phyloP scores from a whole-genome alignment of 2,888 invertebrate species.

The Andrena chrysosceles region DNA sequence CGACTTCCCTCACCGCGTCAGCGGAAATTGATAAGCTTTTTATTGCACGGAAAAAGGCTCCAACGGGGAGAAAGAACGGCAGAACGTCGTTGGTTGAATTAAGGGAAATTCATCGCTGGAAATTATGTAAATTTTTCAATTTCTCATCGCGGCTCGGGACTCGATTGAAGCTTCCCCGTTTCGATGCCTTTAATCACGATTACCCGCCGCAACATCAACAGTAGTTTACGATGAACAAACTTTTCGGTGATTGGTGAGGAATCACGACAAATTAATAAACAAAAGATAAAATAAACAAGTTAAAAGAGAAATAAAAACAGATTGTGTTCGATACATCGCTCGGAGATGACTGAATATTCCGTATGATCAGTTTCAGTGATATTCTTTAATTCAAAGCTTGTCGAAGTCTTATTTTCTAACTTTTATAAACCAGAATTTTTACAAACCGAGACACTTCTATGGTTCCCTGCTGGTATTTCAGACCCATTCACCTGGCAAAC shows the following conservation, averaged over 20 bases:
- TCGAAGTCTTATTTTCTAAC: too few species aligned
- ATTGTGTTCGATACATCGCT: too few species aligned
- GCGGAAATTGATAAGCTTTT: slow-evolving; percentile 58
- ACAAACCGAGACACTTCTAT: too few species aligned
- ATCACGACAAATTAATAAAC: too few species aligned
- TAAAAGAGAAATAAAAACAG: too few species aligned
- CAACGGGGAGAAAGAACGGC: slow-evolving; percentile 4
- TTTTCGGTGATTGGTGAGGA: neutral
- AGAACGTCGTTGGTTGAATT: slow-evolving; percentile 37
- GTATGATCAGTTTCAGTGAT: too few species aligned
- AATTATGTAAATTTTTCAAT: slow-evolving; percentile 55
- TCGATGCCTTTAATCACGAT: slow-evolving; percentile 28
- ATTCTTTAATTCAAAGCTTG: too few species aligned
- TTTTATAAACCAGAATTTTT: too few species aligned
- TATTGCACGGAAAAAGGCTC: slow-evolving; percentile 33
- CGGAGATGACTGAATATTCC: too few species aligned
- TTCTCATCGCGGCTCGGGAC: slow-evolving; percentile 12
- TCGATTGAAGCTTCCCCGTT: slow-evolving; percentile 4
- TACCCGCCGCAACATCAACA: neutral
- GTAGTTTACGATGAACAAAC: slow-evolving; percentile 11
- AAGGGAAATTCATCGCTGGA: slow-evolving; percentile 42
- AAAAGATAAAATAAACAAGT: too few species aligned
- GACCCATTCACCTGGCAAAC: too few species aligned
- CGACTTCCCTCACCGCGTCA: slow-evolving; percentile 27
- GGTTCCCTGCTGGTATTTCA: too few species aligned